Base-by-base conservation (phyloP, 2,888 invertebrate genomes). In the Lordiphosa andalusiaca region DNA sequence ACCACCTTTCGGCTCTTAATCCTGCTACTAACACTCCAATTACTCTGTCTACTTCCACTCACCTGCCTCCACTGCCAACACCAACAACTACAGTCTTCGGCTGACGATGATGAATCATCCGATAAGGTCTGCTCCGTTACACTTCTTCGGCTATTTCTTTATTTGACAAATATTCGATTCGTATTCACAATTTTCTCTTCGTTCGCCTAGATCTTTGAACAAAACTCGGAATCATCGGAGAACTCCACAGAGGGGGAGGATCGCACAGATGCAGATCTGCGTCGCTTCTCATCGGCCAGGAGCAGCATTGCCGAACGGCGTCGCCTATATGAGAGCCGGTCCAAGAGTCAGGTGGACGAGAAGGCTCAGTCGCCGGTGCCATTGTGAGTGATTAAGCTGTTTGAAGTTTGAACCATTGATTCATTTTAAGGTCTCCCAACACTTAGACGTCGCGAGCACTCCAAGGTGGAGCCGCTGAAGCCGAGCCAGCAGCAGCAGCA, bases 301-400 rank as follows among this genome's bases (percentile, higher is more conserved):
- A 92, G 91, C 60, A 94, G 95, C 40, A 95, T 95, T 69, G 95
- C 95, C 1, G 95, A 95, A 80, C 90, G 94, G 35, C 92, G 95
- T 0, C 93, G 93, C 65, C 91, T 95, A 68, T 96, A 95, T 86
- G 95, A 96, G 86, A 92, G 91, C 81, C 92, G 95, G 9, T 95
- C 95, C 0, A 92, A 93, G 30, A 94, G 95, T 59, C 90, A 91
- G 36, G 91, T 91, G 69, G 92, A 92, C 56, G 93, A 94, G 1
- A 93, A 94, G 71, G 91, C 93, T 16, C 92, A 93, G 0, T 95
- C 95, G 5, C 95, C 95, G 2, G 93, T 95, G 1, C 93, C 94
- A 57, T 89, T 95, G 71, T 91, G 91, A 81, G 92, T 72, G 7
- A 25, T 25, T 7, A 2, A 7, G 3, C 10, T 36, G 13, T 38